These are phyloP conservation scores for Seladonia tumulorum DNA, from an alignment of 2,888 invertebrate genomes.

Conservation along the genomic window DNA sequence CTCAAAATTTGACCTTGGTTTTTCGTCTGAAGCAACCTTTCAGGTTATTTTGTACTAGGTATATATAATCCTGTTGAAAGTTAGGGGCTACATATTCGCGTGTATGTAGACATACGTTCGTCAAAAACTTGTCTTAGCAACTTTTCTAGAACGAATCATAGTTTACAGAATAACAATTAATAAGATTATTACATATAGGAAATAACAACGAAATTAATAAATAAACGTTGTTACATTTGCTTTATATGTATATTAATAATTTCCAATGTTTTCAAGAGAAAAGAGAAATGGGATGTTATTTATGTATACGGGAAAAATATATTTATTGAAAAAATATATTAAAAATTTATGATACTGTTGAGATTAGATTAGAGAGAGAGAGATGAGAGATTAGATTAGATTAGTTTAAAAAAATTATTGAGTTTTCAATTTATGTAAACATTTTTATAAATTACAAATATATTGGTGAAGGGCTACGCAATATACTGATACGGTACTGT, in stretches of 20 bases:
- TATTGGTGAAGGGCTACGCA: background rate
- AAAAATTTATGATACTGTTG: background rate
- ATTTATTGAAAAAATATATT: background rate
- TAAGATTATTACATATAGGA: background rate
- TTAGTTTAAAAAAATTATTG: background rate
- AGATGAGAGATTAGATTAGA: too few relatives aligned
- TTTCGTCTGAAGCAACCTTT: conserved; percentile 8
- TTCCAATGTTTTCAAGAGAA: background rate
- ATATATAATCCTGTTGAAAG: background rate
- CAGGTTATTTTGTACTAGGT: background rate
- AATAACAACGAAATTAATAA: background rate
- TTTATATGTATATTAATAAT: background rate
- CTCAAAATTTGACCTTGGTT: conserved; percentile 4
- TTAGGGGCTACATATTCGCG: background rate
- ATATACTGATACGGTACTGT: conserved; percentile 15
- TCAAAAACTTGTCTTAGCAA: background rate
- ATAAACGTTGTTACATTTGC: background rate
- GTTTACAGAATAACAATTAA: background rate
- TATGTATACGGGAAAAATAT: background rate
- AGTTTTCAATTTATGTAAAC: background rate
- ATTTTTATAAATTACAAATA: background rate
- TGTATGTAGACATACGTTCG: background rate
- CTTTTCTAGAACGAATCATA: background rate
- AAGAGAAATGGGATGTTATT: background rate
- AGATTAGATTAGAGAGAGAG: too few relatives aligned